Evolutionary conservation across 2,888 invertebrate genomes (phyloP).

Genomic region (Leptodirus hochenwartii): DNA sequence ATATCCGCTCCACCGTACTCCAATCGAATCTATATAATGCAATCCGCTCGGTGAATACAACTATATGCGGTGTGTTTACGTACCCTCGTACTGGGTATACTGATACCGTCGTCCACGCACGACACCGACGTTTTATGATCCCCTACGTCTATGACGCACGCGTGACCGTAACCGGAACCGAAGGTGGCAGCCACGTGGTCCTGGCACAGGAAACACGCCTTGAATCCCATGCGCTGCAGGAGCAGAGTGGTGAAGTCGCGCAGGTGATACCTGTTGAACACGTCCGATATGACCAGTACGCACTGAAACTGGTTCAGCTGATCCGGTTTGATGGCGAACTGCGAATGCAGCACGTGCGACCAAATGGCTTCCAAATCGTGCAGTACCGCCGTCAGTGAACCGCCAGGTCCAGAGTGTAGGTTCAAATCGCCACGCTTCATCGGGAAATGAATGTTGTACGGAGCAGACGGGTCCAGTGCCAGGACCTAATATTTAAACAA

Average conservation of each 20-base stretch:
- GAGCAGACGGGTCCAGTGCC: slow-evolving; percentile 43
- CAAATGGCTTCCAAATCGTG: slow-evolving; percentile 80
- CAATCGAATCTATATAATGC: slow-evolving; percentile 34
- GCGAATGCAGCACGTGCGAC: slow-evolving; percentile 59
- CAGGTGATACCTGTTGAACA: slow-evolving; percentile 70
- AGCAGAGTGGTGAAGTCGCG: slow-evolving; percentile 69
- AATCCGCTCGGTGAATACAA: not conserved
- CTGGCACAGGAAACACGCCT: slow-evolving; percentile 64
- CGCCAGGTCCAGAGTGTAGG: slow-evolving; percentile 65
- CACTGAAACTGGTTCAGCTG: slow-evolving; percentile 66
- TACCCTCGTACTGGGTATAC: slow-evolving; percentile 69
- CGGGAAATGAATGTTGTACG: slow-evolving; percentile 82
- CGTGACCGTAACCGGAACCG: slow-evolving; percentile 66
- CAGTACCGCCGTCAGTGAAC: slow-evolving; percentile 67
- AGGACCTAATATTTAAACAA: slow-evolving; percentile 31
- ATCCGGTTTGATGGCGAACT: slow-evolving; percentile 51
- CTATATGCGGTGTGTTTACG: slow-evolving; percentile 10
- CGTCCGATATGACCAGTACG: slow-evolving; percentile 76
- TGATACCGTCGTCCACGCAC: slow-evolving; percentile 92
- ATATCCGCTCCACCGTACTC: slow-evolving; percentile 87
- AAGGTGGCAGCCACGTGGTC: slow-evolving; percentile 77
- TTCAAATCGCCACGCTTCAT: slow-evolving; percentile 77
- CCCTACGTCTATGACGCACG: slow-evolving; percentile 89
- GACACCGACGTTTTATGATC: slow-evolving; percentile 92
- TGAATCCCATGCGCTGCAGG: slow-evolving; percentile 66